phyloP scores from a whole-genome alignment of 2,113 vertebrate species.

The Eupsittula cactorum region DNA sequence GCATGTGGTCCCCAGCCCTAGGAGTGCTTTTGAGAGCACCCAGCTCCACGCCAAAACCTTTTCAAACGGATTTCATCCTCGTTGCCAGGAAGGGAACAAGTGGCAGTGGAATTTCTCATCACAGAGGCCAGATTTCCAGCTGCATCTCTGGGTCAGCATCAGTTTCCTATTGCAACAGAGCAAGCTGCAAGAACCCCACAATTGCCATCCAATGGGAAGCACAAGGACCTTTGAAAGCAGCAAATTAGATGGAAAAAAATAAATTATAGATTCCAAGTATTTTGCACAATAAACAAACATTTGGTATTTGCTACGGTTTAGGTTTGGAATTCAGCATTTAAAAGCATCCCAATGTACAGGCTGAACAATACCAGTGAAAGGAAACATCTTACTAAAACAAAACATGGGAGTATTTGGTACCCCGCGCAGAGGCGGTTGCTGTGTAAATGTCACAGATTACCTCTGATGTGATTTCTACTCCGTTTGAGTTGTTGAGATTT shows the following conservation, averaged over 20 bases:
- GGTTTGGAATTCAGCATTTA: background rate
- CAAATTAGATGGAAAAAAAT: background rate
- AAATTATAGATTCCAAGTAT: background rate
- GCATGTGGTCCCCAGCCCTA: background rate
- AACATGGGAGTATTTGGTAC: background rate
- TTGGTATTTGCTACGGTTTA: background rate
- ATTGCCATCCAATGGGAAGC: background rate
- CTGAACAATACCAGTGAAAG: background rate
- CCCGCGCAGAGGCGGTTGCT: background rate
- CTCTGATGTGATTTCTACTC: background rate
- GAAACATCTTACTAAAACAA: background rate
- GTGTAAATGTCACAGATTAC: background rate
- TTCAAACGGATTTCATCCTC: background rate
- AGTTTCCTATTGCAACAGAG: background rate
- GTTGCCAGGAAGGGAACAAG: background rate
- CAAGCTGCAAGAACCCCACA: fast-evolving
- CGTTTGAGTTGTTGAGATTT: background rate
- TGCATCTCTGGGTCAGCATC: background rate
- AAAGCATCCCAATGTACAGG: background rate
- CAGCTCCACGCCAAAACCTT: background rate
- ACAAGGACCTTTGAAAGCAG: background rate
- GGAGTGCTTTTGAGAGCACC: background rate
- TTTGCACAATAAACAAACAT: background rate
- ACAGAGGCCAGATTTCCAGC: background rate
- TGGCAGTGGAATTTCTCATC: background rate